Conservation (phyloP, 2,113 vertebrate genomes). For the Zapornia atra region DNA sequence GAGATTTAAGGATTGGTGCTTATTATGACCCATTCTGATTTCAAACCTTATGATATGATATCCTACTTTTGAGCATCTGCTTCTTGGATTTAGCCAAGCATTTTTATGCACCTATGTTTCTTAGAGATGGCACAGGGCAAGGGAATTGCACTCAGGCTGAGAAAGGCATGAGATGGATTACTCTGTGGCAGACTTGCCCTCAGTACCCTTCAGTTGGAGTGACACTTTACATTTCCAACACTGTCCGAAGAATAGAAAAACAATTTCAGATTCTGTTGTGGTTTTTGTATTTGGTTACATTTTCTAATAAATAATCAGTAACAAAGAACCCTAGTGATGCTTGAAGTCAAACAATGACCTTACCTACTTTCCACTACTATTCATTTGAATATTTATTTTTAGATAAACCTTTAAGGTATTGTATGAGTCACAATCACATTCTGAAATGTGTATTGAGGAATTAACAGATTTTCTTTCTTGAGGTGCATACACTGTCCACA, state of each 20-base stretch:
- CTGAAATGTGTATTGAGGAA: background rate
- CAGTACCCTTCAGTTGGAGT: accelerated
- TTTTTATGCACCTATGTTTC: accelerated
- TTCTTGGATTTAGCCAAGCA: background rate
- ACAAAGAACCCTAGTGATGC: background rate
- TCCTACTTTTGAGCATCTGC: background rate
- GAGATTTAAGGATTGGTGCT: background rate
- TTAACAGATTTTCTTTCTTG: background rate
- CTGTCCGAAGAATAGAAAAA: background rate
- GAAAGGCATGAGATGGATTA: background rate
- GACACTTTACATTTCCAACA: background rate
- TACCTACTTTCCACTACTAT: background rate
- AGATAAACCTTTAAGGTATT: background rate
- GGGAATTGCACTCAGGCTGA: background rate
- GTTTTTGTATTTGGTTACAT: background rate
- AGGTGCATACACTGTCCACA: background rate
- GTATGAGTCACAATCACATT: background rate
- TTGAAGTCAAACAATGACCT: background rate
- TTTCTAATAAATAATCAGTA: background rate
- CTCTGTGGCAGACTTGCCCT: background rate
- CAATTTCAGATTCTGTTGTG: background rate
- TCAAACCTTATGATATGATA: background rate
- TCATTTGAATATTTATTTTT: background rate
- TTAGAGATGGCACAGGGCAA: background rate
- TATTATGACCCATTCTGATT: background rate